phyloP scores from a whole-genome alignment of 2,797 vertebrate species.

The Emydoidea blandingii region DNA sequence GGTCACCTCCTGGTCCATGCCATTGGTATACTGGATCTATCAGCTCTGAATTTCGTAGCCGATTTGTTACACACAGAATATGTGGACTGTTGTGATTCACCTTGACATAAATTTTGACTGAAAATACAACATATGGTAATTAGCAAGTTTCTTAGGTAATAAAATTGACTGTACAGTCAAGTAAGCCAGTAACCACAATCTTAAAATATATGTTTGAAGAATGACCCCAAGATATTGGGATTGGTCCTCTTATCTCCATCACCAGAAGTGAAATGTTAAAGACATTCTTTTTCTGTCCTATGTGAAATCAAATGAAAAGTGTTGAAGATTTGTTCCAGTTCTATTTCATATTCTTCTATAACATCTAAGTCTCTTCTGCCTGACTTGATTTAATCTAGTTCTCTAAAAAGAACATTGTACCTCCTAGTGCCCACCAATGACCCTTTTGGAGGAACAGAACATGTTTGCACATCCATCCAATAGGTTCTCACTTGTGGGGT shows the following conservation, averaged over 20 bases:
- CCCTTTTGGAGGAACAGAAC: background rate
- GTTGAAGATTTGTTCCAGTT: background rate
- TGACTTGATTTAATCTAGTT: background rate
- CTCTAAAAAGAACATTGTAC: background rate
- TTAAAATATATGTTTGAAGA: background rate
- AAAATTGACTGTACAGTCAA: background rate
- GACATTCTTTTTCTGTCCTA: background rate
- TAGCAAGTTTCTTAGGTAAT: background rate
- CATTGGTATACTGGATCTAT: slow-evolving; percentile 78
- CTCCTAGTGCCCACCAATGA: background rate
- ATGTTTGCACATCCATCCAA: background rate
- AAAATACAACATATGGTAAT: slow-evolving; percentile 51
- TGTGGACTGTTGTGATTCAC: slow-evolving; percentile 73
- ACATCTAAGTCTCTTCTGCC: background rate
- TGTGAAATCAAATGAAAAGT: background rate
- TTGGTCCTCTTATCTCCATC: background rate
- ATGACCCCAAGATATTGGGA: background rate
- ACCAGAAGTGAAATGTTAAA: background rate
- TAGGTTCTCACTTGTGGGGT: background rate
- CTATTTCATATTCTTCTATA: background rate
- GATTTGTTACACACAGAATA: slow-evolving; percentile 70
- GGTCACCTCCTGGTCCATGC: slow-evolving; percentile 71
- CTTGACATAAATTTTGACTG: slow-evolving; percentile 79
- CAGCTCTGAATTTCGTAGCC: slow-evolving; percentile 70
- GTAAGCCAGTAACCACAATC: background rate